Percentiles rank a stretch among this genome's conserved stretches.
Conservation (phyloP, 2,113 vertebrate species). For the Pelecanoides urinatrix region DNA sequence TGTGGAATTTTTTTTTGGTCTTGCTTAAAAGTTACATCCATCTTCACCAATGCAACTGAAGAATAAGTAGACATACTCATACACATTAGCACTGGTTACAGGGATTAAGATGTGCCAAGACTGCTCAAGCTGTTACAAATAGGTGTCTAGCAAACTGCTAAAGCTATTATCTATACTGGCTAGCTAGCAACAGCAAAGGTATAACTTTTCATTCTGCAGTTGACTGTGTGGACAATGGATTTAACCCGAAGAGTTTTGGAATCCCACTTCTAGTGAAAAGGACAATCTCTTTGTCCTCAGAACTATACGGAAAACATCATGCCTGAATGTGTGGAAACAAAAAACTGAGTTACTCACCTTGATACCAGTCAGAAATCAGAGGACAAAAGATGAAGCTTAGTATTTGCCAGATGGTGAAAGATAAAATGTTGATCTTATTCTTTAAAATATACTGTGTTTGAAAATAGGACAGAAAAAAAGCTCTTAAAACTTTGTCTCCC, state of each 20-base stretch:
- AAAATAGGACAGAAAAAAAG: background rate
- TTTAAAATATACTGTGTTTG: background rate
- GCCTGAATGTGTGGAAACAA: background rate
- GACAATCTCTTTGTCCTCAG: background rate
- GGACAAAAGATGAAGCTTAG: background rate
- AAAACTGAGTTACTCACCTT: background rate
- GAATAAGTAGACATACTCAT: background rate
- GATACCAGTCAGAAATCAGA: background rate
- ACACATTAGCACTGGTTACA: background rate
- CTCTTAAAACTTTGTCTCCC: background rate
- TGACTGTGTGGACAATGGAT: background rate
- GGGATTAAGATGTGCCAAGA: background rate
- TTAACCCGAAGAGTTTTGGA: background rate
- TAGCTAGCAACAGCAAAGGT: background rate
- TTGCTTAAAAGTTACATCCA: background rate
- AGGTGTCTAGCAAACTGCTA: background rate
- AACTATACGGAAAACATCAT: background rate
- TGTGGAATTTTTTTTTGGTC: background rate
- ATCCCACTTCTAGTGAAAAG: background rate
- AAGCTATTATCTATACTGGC: background rate
- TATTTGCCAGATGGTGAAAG: background rate
- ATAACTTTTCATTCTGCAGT: background rate
- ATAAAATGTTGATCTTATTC: background rate
- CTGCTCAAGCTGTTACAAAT: background rate
- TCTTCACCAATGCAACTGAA: background rate